phyloP scores from a whole-genome alignment of 2,888 invertebrate genomes.

The Tortricodes alternella region DNA sequence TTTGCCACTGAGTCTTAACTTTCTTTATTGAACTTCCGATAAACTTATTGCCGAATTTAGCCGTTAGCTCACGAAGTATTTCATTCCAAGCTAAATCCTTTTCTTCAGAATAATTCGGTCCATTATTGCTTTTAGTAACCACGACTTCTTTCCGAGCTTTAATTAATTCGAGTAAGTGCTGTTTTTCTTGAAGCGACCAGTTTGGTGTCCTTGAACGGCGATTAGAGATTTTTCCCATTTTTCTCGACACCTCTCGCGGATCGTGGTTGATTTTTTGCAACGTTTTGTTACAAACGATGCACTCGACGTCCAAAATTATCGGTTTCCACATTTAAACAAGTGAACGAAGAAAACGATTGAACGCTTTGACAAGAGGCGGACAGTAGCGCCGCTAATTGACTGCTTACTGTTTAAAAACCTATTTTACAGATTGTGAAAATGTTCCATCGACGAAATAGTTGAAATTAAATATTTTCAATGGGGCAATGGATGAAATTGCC shows the following conservation, averaged over 20 bases:
- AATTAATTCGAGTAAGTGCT: constrained; percentile 73
- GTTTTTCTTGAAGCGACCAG: constrained; percentile 75
- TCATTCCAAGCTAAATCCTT: constrained; percentile 76
- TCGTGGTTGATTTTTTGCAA: constrained; percentile 75
- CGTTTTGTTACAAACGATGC: constrained; percentile 79
- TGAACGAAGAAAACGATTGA: constrained; percentile 46
- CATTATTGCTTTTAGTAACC: constrained; percentile 68
- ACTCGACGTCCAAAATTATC: constrained; percentile 77
- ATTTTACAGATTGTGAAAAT: constrained; percentile 40
- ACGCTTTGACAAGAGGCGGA: constrained; percentile 55
- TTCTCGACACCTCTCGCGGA: constrained; percentile 49
- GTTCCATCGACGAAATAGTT: constrained; percentile 40
- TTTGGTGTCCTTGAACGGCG: constrained; percentile 72
- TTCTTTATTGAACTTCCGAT: constrained; percentile 68
- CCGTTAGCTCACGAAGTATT: constrained; percentile 59
- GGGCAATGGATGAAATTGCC: constrained; percentile 35
- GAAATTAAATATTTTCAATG: constrained; percentile 39
- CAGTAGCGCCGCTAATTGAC: constrained; percentile 42
- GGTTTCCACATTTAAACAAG: constrained; percentile 78
- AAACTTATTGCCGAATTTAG: constrained; percentile 70
- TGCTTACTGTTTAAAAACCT: constrained; percentile 47
- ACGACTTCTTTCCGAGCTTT: constrained; percentile 68
- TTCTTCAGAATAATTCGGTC: constrained; percentile 71
- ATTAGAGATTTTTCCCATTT: constrained; percentile 68
- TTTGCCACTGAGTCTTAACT: constrained; percentile 79